Base-by-base conservation (phyloP, 2,797 vertebrate species). In the Catostomus latipinnis region DNA sequence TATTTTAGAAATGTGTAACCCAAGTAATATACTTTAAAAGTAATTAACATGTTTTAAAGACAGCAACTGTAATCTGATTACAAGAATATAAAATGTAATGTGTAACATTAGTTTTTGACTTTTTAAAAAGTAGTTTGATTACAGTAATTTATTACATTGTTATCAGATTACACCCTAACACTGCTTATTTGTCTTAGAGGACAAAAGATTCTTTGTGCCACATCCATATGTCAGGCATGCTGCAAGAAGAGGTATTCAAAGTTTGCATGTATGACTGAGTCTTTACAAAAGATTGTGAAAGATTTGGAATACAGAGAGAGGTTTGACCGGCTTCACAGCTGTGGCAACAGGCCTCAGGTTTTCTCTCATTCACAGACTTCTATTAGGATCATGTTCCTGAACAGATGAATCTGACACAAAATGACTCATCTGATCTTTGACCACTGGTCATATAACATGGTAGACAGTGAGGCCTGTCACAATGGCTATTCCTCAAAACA, bases 391-490 rank as follows among this genome's bases (percentile, higher is more conserved):
- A 22, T 43, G n/a, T 46, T 62, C 12, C 18, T 13, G 14, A 49
- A 18, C 22, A 63, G 18, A 71, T 18, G 14, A 11, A 46, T 34
- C 34, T 34, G 34, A 68, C 12, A 34, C 34, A 4, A 34, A 34
- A 2, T 34, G 34, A 76, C 12, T 58, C 0, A 6, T 56, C 1
- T 49, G 22, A 78, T 48, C 68, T 62, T 78, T 63, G 58, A 71
- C 68, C 68, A 6, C 58, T 63, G n/a, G 8, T 71, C 46, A 16
- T 12, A 5, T 1, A 50, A 65, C 14, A 49, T 50, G 13, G 54
- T 58, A 58, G 45, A 76, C 7, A 70, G 8, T 77, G 65, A 57
- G 45, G 46, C 54, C 65, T 45, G 13, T 34, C 46, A 76, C 12
- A 50, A 5, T 6, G 2, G 18, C 16, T 50, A 6, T 12, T 77